These are phyloP conservation scores for Drosophila incognita DNA, from an alignment of 2,888 invertebrate species.

Conservation along the genomic window DNA sequence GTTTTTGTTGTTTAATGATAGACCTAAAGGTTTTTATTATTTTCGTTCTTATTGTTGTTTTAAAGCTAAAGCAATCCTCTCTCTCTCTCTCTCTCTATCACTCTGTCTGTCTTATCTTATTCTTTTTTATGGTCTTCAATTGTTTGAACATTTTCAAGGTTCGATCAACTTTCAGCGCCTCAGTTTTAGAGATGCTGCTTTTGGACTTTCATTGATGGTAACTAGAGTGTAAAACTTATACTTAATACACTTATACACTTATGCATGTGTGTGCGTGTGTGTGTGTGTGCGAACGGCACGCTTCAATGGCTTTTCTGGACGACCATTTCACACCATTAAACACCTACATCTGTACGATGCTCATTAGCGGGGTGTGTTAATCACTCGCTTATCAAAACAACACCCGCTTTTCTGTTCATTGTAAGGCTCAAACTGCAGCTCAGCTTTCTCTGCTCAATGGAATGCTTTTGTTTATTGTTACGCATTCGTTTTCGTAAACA, in stretches of 20 bases:
- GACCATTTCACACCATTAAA: conserved; percentile 49
- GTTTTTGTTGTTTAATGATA: conserved; percentile 63
- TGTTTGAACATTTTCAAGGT: conserved; percentile 67
- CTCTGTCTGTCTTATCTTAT: conserved; percentile 17
- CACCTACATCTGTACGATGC: conserved; percentile 42
- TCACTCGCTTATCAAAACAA: conserved; percentile 60
- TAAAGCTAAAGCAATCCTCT: conserved; percentile 25
- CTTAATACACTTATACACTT: background rate
- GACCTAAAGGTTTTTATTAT: conserved; percentile 47
- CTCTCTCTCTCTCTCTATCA: background rate
- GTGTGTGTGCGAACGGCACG: conserved; percentile 46
- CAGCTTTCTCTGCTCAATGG: conserved; percentile 51
- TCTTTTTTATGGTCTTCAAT: conserved; percentile 45
- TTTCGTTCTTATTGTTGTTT: conserved; percentile 9
- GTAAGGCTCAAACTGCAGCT: conserved; percentile 3
- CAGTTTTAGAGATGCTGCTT: conserved; percentile 31
- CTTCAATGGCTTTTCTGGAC: conserved; percentile 62
- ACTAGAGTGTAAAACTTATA: conserved; percentile 50
- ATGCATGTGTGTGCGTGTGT: conserved; percentile 14
- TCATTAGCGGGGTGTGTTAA: conserved; percentile 55
- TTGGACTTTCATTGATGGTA: conserved; percentile 56
- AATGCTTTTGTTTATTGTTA: conserved; percentile 28
- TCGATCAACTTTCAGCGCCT: conserved; percentile 68
- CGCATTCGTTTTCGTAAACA: conserved; percentile 10
- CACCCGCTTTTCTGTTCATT: conserved; percentile 17